Base-by-base conservation (phyloP, 2,113 vertebrate genomes). In the Fulica atra region DNA sequence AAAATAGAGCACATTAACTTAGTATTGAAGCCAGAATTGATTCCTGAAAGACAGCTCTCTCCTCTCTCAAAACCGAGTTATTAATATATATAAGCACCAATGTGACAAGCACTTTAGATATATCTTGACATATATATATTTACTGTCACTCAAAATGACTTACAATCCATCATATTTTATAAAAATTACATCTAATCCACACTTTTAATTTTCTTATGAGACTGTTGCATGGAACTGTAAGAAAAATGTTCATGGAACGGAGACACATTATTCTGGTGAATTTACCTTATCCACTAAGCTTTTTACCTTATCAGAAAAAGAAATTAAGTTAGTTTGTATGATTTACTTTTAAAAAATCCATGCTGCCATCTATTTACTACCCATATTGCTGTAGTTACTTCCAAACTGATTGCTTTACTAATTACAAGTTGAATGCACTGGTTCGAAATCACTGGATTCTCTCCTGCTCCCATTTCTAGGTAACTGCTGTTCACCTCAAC, bases 311-410 rank as follows among this genome's bases (percentile, higher is more conserved):
- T 85, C 88, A 94, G 79, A 90, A 73, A 92, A 87, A 92, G 40
- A 96, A 96, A 93, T 96, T 81, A 94, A 95, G 84, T 89, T 87
- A 81, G 80, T 94, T 89, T 61, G 38, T 82, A 78, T 80, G 29
- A 92, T 95, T 95, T 86, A 78, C 77, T 95, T 95, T 71, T 71
- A 95, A 95, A 82, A 94, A 97, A 88, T 92, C 91, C 83, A 57
- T 60, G 90, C 76, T 93, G 89, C 82, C 84, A 85, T 87, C 85
- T 96, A 88, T 97, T 96, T 97, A 89, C 72, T 81, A 81, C 70
- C n/a, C 7, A 1, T 70, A 86, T 38, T 80, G 42, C 64, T 86
- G 29, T 82, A 81, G 88, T 16, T 87, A 53, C 83, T 79, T 85
- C 70, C 4, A 3, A 92, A 86, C 17, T 31, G 56, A 87, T 31